Evolutionary conservation across 2,797 vertebrate genomes (phyloP), one percentile per base, ranked within the genome.

Genomic region (Mallotus villosus): DNA sequence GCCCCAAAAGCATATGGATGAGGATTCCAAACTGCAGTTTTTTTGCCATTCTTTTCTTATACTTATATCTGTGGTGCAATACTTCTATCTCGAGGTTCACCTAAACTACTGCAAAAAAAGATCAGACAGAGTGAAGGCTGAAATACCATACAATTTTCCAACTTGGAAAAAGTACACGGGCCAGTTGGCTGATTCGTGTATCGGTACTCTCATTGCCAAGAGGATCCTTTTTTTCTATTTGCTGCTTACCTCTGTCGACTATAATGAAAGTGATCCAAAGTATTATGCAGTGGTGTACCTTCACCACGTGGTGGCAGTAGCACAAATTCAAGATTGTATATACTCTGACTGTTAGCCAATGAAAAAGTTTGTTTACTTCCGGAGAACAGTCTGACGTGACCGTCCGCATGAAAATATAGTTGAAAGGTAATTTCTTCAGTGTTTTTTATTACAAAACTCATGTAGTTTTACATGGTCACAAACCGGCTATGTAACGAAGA

Each of bases 341-440:
- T n/a, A n/a, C 0, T 9, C 27, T 53, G 32, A 4, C 0, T 55
- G 9, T 34, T 62, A 34, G 19, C 1, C 16, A 11, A 3, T 25
- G 46, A 74, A 73, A 75, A 82, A 58, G 70, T 78, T 79, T 66
- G 77, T 89, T 84, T 87, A 86, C 82, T 90, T 93, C 88, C 88
- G 84, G 85, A 72, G 27, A 68, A 63, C 55, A 58, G 75, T 79
- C 79, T 61, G 70, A 37, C 53, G 59, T 71, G 41, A 46, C 1
- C 41, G 62, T 58, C 64, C 76, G 79, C 63, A 84, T 88, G 85
- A 71, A 74, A 78, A 76, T 75, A 63, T 86, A 81, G 80, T 71
- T 69, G 17, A 62, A 78, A 63, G 24, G 24, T 25, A 60, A 60
- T 60, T 60, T 14, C 12, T 24, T 60, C 22, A 14, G 22, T 55